These are phyloP conservation scores for Coleophora flavipennella DNA, from an alignment of 2,888 invertebrate genomes.

Conservation along the genomic window DNA sequence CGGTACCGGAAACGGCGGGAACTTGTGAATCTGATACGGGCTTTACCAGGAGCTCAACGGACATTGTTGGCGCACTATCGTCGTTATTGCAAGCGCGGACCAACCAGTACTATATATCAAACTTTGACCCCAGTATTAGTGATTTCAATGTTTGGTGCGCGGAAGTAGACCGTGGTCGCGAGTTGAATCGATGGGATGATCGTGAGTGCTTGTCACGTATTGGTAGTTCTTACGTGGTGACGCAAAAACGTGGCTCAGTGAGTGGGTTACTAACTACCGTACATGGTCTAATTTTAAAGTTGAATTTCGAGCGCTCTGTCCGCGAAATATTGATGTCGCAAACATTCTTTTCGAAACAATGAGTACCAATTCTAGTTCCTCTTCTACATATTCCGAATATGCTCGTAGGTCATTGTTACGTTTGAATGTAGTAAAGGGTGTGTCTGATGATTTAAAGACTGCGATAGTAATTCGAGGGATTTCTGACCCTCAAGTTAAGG, in stretches of 20 bases:
- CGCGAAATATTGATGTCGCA: neutral
- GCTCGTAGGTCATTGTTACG: neutral
- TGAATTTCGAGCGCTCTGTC: neutral
- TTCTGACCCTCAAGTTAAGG: constrained; percentile 1
- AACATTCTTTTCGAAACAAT: neutral
- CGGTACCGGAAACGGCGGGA: neutral
- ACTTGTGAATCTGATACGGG: neutral
- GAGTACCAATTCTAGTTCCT: neutral
- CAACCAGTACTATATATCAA: constrained; percentile 2
- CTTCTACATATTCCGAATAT: neutral
- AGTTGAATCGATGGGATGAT: constrained; percentile 1
- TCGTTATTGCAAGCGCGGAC: neutral
- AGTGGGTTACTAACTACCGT: neutral
- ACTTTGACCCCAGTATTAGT: constrained; percentile 9
- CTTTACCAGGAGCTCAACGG: no score
- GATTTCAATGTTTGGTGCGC: constrained; percentile 13
- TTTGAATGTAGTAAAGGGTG: constrained; percentile 1
- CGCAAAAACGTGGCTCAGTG: neutral
- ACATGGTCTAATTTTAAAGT: neutral
- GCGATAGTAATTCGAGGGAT: constrained; percentile 5
- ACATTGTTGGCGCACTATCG: neutral
- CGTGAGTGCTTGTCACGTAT: constrained; percentile 1
- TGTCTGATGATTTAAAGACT: constrained; percentile 1
- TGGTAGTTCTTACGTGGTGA: neutral
- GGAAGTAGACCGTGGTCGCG: constrained; percentile 11